phyloP scores from a whole-genome alignment of 2,113 vertebrate species.

The Hydropotes inermis region DNA sequence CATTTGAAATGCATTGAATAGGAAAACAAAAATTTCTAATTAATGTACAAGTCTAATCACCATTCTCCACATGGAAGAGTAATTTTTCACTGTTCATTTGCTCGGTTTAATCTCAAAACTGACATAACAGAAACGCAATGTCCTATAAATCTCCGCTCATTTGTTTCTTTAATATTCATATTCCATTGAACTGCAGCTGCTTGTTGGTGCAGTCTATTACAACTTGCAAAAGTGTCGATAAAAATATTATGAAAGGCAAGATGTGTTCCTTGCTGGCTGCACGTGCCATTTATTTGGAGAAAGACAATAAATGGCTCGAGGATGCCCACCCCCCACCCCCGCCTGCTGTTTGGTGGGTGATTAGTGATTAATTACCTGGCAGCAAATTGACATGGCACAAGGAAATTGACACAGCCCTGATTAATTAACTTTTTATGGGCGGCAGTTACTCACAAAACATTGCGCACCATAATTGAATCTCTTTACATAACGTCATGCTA shows the following conservation, averaged over 20 bases:
- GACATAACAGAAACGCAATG: conserved; percentile 86
- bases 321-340: conserved; percentile 68
- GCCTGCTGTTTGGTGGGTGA: conserved; percentile 83
- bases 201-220: conserved; percentile 84
- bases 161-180: conserved; percentile 89
- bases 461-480: conserved; percentile 84
- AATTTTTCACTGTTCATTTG: conserved; percentile 91
- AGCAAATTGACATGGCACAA: conserved; percentile 87
- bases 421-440: conserved; percentile 90
- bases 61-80: conserved; percentile 88
- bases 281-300: conserved; percentile 80
- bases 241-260: conserved; percentile 87
- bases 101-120: conserved; percentile 88
- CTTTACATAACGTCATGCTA: conserved; percentile 76
- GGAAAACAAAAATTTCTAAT: conserved; percentile 89
- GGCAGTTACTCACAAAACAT: conserved; percentile 86
- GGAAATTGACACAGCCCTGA: conserved; percentile 90
- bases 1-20: conserved; percentile 88
- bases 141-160: conserved; percentile 88
- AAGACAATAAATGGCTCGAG: conserved; percentile 82
- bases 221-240: conserved; percentile 85
- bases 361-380: conserved; percentile 92
- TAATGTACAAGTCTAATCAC: conserved; percentile 93
- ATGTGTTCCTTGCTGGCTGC: conserved; percentile 81
- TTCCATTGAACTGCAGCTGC: conserved; percentile 86